Base-by-base conservation (phyloP, 2,888 invertebrate genomes). In the Thera obeliscata region DNA sequence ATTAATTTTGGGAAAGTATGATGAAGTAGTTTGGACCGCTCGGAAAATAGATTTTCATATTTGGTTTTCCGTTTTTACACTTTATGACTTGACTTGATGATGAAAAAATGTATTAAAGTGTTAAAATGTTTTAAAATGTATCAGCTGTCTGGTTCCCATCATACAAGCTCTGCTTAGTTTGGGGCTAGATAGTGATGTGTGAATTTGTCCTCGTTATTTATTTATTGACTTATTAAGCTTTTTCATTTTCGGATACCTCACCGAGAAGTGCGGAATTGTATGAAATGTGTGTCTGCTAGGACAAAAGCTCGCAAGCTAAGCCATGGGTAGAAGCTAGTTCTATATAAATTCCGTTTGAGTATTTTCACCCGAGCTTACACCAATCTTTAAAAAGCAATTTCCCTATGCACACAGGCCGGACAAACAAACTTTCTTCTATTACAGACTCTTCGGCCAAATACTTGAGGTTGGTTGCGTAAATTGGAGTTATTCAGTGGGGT, bases 351-450 rank as follows among this genome's bases (percentile, higher is more conserved):
- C 52, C 35, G 33, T 4, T 22, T 55, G 22, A 22, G 22, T 22
- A 22, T 22, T 33, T 35, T 35, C 2, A 60, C 7, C 43, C 22
- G 8, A 60, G 55, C 59, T 68, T 63, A 66, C 63, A 77, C 71
- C 75, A 79, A 78, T 78, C 80, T 84, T 85, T 83, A 80, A 82
- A 87, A 86, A 81, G 78, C 84, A 81, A 87, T 85, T 82, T 85
- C 78, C 80, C 79, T 85, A 71, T 69, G 71, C 82, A 80, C 84
- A 85, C 81, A 83, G 64, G 8, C 74, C 75, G 78, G 78, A 73
- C 81, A 85, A 84, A 84, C 81, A 78, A 79, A 76, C 72, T 77
- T 77, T 83, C 85, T 86, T 56, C 56, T 43, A 56, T 56, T 86
- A 82, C 80, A 81, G 84, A 84, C 82, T 82, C 82, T 81, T 82